phyloP scores from a whole-genome alignment of 2,888 invertebrate species.

The Bombyx huttoni region DNA sequence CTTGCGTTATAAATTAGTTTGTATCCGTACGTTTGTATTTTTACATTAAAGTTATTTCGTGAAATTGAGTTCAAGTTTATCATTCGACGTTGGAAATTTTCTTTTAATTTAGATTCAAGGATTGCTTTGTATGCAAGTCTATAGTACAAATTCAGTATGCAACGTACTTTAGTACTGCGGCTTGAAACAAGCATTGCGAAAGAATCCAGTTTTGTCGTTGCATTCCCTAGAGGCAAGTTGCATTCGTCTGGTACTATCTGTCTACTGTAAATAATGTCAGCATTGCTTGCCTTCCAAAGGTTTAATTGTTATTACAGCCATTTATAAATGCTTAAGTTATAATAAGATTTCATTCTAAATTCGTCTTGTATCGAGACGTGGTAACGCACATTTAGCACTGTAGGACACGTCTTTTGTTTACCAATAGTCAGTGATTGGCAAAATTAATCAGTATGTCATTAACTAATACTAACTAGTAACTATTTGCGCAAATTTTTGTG shows the following conservation, averaged over 20 bases:
- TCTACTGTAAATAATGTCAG: neutral
- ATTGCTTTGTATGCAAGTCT: neutral
- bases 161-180: neutral
- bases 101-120: neutral
- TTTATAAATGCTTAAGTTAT: neutral
- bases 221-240: slow-evolving; percentile 15
- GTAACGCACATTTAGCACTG: neutral
- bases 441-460: neutral
- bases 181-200: neutral
- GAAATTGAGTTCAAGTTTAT: neutral
- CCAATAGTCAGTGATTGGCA: neutral
- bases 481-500: neutral
- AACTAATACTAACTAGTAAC: no score
- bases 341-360: neutral
- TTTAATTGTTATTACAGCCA: neutral
- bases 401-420: neutral
- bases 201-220: slow-evolving; percentile 26
- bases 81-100: neutral
- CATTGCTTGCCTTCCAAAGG: neutral
- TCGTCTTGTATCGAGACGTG: neutral
- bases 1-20: neutral
- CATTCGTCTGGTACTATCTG: slow-evolving; percentile 6
- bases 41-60: neutral
- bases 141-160: neutral
- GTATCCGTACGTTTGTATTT: neutral